phyloP scores from a whole-genome alignment of 2,797 vertebrate genomes.

The Danio aesculapii region DNA sequence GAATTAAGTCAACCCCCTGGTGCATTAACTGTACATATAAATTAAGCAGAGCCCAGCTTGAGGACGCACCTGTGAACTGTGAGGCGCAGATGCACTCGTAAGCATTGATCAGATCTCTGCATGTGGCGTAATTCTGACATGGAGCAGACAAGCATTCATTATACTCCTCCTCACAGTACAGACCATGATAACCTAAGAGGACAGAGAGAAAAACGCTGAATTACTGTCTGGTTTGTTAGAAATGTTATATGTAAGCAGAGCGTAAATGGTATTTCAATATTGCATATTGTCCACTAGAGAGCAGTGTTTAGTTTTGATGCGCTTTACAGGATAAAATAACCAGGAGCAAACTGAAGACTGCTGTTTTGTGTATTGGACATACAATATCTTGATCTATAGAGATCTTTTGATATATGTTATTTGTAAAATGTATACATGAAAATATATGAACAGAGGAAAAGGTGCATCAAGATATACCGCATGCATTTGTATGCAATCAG shows the following conservation, averaged over 20 bases:
- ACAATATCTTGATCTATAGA: not conserved
- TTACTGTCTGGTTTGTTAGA: not conserved
- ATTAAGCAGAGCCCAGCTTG: not conserved
- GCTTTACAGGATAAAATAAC: not conserved
- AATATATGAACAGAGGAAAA: not conserved
- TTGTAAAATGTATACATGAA: not conserved
- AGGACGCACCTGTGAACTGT: slow-evolving; percentile 89
- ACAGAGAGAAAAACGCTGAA: not conserved
- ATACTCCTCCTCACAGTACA: slow-evolving; percentile 97
- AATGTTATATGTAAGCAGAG: not conserved
- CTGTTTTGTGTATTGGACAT: not conserved
- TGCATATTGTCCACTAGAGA: slow-evolving; percentile 31
- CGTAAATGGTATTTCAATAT: not conserved
- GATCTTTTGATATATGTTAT: not conserved
- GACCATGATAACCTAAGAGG: slow-evolving; percentile 91
- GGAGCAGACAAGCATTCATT: slow-evolving; percentile 95
- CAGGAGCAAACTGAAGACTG: not conserved
- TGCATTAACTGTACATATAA: not conserved
- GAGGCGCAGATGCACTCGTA: slow-evolving; percentile 92
- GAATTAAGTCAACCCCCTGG: slow-evolving; percentile 63
- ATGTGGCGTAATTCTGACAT: slow-evolving; percentile 94
- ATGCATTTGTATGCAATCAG: not conserved
- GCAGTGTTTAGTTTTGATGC: slow-evolving; percentile 1
- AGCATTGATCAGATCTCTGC: slow-evolving; percentile 89
- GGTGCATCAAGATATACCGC: too few species aligned